These are phyloP conservation scores for Pseudopleuronectes americanus DNA, from an alignment of 2,797 vertebrate species.

Conservation along the genomic window DNA sequence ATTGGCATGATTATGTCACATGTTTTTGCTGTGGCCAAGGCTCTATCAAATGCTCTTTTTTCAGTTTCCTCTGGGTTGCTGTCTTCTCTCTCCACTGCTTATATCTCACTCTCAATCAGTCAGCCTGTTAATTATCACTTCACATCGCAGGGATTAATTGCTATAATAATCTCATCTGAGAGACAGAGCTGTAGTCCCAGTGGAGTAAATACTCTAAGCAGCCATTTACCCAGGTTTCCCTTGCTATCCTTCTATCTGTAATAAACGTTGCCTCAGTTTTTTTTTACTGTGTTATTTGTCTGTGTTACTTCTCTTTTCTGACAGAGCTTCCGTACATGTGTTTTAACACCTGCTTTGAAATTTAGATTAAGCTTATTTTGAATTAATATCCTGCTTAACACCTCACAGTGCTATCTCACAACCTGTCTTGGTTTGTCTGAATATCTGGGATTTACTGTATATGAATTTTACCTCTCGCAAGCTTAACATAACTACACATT, in stretches of 20 bases:
- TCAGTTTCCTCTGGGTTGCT: slow-evolving; percentile 9
- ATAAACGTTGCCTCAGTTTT: background rate
- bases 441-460: background rate
- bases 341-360: slow-evolving; percentile 1
- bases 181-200: slow-evolving; percentile 42
- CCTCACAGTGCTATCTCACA: background rate
- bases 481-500: no score
- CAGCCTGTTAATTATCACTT: slow-evolving; percentile 54
- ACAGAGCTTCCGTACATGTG: background rate
- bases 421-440: background rate
- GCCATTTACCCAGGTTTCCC: background rate
- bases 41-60: slow-evolving; percentile 4
- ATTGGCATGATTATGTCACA: background rate
- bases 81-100: slow-evolving; percentile 21
- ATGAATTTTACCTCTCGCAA: background rate
- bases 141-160: slow-evolving; percentile 66
- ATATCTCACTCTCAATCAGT: slow-evolving; percentile 46
- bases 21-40: background rate
- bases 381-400: background rate
- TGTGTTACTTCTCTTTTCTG: background rate
- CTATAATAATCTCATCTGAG: slow-evolving; percentile 67
- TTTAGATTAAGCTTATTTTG: background rate
- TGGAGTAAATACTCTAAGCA: slow-evolving; percentile 40
- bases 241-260: background rate
- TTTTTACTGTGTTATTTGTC: no score